These are phyloP conservation scores for Psittacula cyanocephala DNA, from an alignment of 2,113 vertebrate species.

Conservation along the genomic window DNA sequence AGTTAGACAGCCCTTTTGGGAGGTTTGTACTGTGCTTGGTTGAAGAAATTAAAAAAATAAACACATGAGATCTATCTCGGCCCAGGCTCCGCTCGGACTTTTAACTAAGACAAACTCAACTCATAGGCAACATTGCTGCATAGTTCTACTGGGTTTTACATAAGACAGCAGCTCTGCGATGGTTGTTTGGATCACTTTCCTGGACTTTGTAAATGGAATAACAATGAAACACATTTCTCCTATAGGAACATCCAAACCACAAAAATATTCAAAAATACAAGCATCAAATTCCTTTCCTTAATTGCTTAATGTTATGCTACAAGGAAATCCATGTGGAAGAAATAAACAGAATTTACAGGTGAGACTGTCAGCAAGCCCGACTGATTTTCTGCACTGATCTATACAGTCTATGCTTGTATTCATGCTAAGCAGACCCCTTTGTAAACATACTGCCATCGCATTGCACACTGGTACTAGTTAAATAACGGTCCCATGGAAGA, in stretches of 20 bases:
- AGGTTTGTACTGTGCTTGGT: not conserved
- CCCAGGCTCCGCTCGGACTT: not conserved
- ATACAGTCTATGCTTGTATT: not conserved
- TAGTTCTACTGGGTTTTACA: not conserved
- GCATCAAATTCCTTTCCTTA: not conserved
- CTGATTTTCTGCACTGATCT: not conserved
- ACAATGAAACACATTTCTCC: not conserved
- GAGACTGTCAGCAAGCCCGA: not conserved
- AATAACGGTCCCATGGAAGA: not conserved
- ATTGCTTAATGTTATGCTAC: fast-evolving
- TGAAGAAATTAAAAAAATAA: not conserved
- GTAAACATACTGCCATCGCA: not conserved
- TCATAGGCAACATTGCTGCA: not conserved
- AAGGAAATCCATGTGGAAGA: not conserved
- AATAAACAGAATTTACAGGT: not conserved
- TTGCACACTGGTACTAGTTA: not conserved
- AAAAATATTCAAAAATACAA: not conserved
- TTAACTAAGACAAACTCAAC: not conserved
- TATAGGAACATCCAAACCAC: not conserved
- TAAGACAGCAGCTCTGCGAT: not conserved
- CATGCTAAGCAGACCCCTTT: fast-evolving
- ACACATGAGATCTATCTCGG: not conserved
- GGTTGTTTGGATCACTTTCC: not conserved
- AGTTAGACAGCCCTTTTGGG: not conserved
- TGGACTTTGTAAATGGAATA: not conserved